A percentile compares a stretch with the other conserved stretches of the same genome.
These are phyloP conservation scores for Orthosia incerta DNA, from an alignment of 2,888 invertebrate species.

Conservation along the genomic window DNA sequence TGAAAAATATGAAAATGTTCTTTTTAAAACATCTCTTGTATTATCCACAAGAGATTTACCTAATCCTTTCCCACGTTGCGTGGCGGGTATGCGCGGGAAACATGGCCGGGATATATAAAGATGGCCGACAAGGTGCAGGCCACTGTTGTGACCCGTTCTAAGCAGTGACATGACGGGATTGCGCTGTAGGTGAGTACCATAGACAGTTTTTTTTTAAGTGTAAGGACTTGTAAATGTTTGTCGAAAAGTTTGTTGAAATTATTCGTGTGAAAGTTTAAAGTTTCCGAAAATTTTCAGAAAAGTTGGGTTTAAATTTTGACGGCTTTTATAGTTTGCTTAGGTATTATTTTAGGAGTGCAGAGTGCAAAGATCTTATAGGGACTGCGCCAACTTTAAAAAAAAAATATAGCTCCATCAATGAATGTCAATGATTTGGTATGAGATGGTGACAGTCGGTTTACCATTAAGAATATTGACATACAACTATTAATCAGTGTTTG, in stretches of 20 bases:
- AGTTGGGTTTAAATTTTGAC: too few relatives aligned
- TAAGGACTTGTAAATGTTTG: not conserved
- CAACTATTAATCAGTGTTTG: too few relatives aligned
- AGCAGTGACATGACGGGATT: constrained; percentile 59
- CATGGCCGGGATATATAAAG: constrained; percentile 56
- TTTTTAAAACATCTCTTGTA: constrained; percentile 38
- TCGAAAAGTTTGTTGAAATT: not conserved
- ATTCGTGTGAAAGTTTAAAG: not conserved
- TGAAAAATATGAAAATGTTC: constrained; percentile 45
- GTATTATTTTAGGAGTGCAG: too few relatives aligned
- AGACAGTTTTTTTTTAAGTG: not conserved
- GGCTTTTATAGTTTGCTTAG: too few relatives aligned
- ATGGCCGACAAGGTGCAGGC: constrained; percentile 27
- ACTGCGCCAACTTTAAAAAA: too few relatives aligned
- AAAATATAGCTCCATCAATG: too few relatives aligned
- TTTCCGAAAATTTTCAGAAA: not conserved
- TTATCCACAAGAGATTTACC: constrained; percentile 43
- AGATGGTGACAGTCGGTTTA: too few relatives aligned
- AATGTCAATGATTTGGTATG: too few relatives aligned
- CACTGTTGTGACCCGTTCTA: constrained; percentile 48
- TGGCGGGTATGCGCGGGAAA: constrained; percentile 51
- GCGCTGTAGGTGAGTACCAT: constrained; percentile 60
- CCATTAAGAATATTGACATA: too few relatives aligned
- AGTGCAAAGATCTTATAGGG: too few relatives aligned
- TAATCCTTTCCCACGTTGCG: constrained; percentile 58